Base-by-base conservation (phyloP, 2,888 invertebrate genomes). In the Hirtodrosophila alboralis region DNA sequence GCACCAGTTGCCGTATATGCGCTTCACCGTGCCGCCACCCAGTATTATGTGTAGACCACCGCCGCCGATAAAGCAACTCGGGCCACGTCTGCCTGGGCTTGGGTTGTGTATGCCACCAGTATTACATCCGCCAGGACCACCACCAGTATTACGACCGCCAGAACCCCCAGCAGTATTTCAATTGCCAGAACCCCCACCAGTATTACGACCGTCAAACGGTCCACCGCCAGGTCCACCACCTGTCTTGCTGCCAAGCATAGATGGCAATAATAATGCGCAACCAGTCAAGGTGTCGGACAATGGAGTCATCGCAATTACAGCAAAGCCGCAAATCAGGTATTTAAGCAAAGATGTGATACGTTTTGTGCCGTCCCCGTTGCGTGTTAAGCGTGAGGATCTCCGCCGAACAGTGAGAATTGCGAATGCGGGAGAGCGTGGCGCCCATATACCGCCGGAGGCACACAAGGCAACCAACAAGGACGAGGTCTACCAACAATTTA, bases 401-500 rank as follows among this genome's bases (percentile, higher is more conserved):
- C 93, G 94, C 74, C 90, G 91, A 68, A 59, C 80, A 8, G 67
- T 77, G 12, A 78, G 79, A 30, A 87, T 90, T 0, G 93, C 92
- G 75, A 92, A 92, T 38, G 92, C 41, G 5, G 34, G 43, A 1
- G 65, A 64, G 0, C 64, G 65, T 3, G 37, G 34, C 5, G 36
- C 10, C 4, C 77, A 90, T 58, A 79, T 70, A 5, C 67, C 66
- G 5, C 68, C 84, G 1, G 90, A 90, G 44, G 56, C 88, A 1
- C 88, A 88, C 41, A 88, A 89, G 43, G 92, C 91, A 63, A 91
- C 92, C 13, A 97, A 96, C 56, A 99, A 98, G 90, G 99, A 99
- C 89, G 99, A 99, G 89, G 99, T 98, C 8, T 99, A 99, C 87
- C 95, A 97, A 92, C 97, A 97, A 90, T 99, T 99, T 89, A 98